Evolutionary conservation across 2,888 invertebrate genomes (phyloP), one percentile per base, ranked within the genome.

Genomic region (Cyrtodaria siliqua): DNA sequence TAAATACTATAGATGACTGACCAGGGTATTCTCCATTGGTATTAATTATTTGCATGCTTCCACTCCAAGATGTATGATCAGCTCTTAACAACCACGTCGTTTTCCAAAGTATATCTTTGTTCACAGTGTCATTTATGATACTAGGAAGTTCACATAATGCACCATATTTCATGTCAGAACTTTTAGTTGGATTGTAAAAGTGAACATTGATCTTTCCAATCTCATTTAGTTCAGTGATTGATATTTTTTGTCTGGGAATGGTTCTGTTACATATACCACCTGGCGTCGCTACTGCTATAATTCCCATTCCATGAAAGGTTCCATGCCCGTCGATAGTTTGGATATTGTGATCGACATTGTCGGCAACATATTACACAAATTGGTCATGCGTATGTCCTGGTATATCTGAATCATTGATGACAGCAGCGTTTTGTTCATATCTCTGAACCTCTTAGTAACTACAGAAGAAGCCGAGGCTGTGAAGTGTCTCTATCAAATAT

Each of bases 401-500:
- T 23, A 56, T 62, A 26, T 18, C 18, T 2, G 49, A 29, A 24
- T 56, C 20, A 20, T 24, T 27, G 14, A 18, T 12, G 1, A 23
- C 49, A 16, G 62, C 56, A 27, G 69, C 69, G 55, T n/a, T 61
- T 44, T 3, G 6, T 55, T 69, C 69, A 47, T 44, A 69, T 47
- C 40, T 26, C 16, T 55, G 55, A 18, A 68, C 52, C 40, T 68
- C 84, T 0, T 16, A n/a, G 64, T 86, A 81, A 0, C 81, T 77
- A n/a, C 33, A 52, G 49, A 72, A 79, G 50, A 83, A 86, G 14
- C 86, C 87, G 42, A 77, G 59, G 20, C 49, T 63, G 52, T 83
- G 47, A 20, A 87, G 64, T 1, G 73, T 69, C 16, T 88, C 88
- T 23, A 88, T 71, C 18, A 85, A 56, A 67, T 70, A 84, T 33